Conservation (phyloP, 2,113 vertebrate species). For the Heterocephalus glaber region DNA sequence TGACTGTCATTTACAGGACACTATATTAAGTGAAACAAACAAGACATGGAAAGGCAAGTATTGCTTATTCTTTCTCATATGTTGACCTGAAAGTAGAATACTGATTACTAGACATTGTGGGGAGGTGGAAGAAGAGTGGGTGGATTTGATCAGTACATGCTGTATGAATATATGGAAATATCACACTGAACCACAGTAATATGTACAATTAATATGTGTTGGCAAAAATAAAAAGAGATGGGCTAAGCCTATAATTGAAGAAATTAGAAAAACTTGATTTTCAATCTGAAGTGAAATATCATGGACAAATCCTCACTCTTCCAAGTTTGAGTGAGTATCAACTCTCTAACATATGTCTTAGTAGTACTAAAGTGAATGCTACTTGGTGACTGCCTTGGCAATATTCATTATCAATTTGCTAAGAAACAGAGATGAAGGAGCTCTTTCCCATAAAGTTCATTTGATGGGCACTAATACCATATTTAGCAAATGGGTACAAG, state of each 20-base stretch:
- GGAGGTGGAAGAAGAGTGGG: background rate
- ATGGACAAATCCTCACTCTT: background rate
- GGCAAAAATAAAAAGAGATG: background rate
- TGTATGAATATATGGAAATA: background rate
- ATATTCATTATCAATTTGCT: background rate
- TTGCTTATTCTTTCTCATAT: background rate
- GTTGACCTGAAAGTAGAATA: background rate
- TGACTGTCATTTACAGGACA: background rate
- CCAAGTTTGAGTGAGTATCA: background rate
- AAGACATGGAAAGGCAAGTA: background rate
- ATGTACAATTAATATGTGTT: background rate
- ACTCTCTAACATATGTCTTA: background rate
- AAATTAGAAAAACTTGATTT: conserved; percentile 23
- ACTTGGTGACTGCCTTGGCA: background rate
- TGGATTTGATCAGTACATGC: background rate
- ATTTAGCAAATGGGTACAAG: background rate
- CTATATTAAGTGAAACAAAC: background rate
- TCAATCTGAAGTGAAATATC: background rate
- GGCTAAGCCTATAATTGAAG: background rate
- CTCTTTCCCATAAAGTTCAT: background rate
- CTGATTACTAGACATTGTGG: background rate
- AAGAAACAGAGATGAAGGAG: background rate
- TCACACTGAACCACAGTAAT: background rate
- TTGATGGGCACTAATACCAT: background rate
- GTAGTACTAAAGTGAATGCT: background rate